Evolutionary conservation across 92 coral and sea anemone species (phyloP).

Genomic region (Hydrozoanthus gracilis): DNA sequence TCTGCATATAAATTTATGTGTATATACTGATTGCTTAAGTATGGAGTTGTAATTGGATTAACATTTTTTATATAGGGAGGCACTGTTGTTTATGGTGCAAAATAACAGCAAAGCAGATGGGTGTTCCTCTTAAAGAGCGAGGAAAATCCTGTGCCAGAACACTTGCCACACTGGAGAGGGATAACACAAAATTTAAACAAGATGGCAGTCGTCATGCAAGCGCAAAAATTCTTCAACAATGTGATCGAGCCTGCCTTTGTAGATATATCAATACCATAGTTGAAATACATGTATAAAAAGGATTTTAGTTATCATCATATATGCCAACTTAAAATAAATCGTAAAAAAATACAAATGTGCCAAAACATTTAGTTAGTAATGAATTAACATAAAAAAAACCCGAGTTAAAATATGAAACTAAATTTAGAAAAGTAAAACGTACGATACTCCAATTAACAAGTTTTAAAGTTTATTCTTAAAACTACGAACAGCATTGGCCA

Average conservation of each 20-base stretch:
- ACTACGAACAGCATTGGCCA: too few species aligned
- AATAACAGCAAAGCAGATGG: neutral
- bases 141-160: neutral
- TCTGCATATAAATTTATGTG: too few species aligned
- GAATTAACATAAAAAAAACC: too few species aligned
- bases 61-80: neutral
- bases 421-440: too few species aligned
- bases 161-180: neutral
- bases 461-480: too few species aligned
- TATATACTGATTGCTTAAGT: too few species aligned
- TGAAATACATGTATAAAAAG: too few species aligned
- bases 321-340: too few species aligned
- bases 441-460: too few species aligned
- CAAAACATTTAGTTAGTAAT: too few species aligned
- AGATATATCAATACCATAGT: constrained; percentile 2
- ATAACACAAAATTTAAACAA: neutral
- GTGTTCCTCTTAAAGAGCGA: neutral
- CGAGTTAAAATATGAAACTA: too few species aligned
- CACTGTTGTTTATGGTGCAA: constrained; percentile 17
- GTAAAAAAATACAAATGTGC: neutral
- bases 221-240: constrained; percentile 10
- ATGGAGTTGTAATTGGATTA: neutral
- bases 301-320: too few species aligned
- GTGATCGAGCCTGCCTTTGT: neutral
- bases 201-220: neutral